Conservation (phyloP, 2,113 vertebrate genomes). For the Gila orcuttii region DNA sequence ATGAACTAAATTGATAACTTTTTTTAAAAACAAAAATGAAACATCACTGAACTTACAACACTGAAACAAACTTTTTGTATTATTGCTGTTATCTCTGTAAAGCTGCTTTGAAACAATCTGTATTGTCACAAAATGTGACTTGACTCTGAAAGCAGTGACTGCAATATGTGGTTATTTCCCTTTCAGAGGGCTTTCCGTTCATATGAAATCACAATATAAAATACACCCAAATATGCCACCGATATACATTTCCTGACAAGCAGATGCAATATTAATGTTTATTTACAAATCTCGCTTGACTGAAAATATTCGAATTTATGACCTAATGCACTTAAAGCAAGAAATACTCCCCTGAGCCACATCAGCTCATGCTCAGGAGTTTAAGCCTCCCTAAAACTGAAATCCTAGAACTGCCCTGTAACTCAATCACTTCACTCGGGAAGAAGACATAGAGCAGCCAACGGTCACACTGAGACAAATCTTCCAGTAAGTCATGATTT, state of each 20-base stretch:
- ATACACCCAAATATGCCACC: neutral
- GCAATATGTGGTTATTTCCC: constrained; percentile 2
- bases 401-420: neutral
- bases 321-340: neutral
- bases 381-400: constrained; percentile 2
- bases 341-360: neutral
- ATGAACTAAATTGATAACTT: too few species aligned
- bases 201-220: neutral
- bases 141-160: neutral
- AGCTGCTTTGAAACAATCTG: too few species aligned
- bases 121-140: too few species aligned
- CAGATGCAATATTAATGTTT: constrained; percentile 20
- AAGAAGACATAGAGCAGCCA: neutral
- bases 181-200: neutral
- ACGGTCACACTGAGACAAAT: neutral
- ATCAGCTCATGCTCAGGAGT: neutral
- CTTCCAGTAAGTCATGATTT: neutral
- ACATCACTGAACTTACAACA: too few species aligned
- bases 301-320: neutral
- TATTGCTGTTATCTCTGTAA: too few species aligned
- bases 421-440: neutral
- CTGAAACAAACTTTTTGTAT: too few species aligned
- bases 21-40: too few species aligned
- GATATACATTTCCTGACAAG: neutral
- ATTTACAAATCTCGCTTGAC: neutral